phyloP scores from a whole-genome alignment of 2,797 vertebrate genomes.

The Coranthus polyacanthus region DNA sequence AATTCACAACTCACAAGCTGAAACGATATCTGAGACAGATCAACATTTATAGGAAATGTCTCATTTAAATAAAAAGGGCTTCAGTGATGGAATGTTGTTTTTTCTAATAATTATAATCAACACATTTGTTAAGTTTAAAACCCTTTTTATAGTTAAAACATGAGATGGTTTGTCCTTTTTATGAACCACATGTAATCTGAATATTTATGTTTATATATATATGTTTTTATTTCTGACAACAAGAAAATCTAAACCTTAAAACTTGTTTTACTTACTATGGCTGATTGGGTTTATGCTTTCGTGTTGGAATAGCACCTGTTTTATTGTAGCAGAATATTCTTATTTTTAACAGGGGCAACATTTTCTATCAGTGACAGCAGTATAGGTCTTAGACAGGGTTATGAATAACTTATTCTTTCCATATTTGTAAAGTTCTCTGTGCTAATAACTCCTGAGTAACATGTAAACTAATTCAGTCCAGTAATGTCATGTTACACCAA shows the following conservation, averaged over 20 bases:
- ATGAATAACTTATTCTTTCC: not conserved
- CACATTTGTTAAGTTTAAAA: not conserved
- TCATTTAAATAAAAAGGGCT: constrained; percentile 28
- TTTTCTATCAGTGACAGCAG: not conserved
- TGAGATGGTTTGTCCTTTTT: not conserved
- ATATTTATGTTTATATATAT: not conserved
- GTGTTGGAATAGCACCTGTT: not conserved
- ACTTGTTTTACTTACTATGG: not conserved
- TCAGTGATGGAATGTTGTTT: not conserved
- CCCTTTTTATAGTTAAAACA: not conserved
- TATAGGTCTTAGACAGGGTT: not conserved
- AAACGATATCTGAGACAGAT: constrained; percentile 27
- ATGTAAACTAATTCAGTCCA: constrained; percentile 1
- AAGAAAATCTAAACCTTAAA: not conserved
- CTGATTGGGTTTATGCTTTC: not conserved
- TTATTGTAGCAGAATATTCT: not conserved
- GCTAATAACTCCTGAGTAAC: not conserved
- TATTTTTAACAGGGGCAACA: not conserved
- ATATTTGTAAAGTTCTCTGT: not conserved
- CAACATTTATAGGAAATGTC: constrained; percentile 24
- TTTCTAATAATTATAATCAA: not conserved
- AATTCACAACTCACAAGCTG: constrained; percentile 52
- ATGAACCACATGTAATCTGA: not conserved
- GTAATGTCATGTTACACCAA: constrained; percentile 28
- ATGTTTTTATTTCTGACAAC: not conserved